Percentiles rank a stretch among this genome's conserved stretches.
phyloP scores from a whole-genome alignment of 2,888 invertebrate genomes.

The Tachina lurida region DNA sequence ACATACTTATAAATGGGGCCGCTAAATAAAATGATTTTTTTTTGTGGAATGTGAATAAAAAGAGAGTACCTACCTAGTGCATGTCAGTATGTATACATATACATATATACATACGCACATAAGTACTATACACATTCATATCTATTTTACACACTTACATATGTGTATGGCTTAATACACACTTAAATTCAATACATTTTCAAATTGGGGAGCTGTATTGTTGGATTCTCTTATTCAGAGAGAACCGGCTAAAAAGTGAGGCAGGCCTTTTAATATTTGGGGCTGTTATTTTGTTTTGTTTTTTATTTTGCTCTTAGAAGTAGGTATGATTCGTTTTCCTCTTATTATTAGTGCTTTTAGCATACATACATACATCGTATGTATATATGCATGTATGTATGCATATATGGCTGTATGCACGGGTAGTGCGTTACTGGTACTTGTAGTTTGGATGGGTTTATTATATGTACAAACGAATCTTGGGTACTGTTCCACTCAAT shows the following conservation, averaged over 20 bases:
- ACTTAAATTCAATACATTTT: neutral
- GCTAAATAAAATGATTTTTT: slow-evolving; percentile 63
- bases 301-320: slow-evolving; percentile 41
- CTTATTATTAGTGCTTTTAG: slow-evolving; percentile 8
- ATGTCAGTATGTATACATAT: neutral
- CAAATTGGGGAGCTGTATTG: slow-evolving; percentile 42
- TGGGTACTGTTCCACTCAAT: slow-evolving; percentile 43
- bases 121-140: slow-evolving; percentile 21
- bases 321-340: slow-evolving; percentile 53
- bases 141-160: no score
- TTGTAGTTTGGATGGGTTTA: neutral
- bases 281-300: slow-evolving; percentile 44
- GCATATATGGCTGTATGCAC: no score
- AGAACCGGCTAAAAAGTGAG: slow-evolving; percentile 50
- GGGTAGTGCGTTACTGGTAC: slow-evolving; percentile 46
- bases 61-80: neutral
- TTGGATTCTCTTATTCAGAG: slow-evolving; percentile 25
- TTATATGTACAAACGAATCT: slow-evolving; percentile 41
- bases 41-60: slow-evolving; percentile 57
- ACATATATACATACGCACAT: neutral
- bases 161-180: slow-evolving; percentile 30
- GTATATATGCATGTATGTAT: no score
- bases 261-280: slow-evolving; percentile 66
- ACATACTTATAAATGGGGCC: slow-evolving; percentile 54
- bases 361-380: no score